Evolutionary conservation across 2,888 invertebrate genomes (phyloP), one percentile per base, ranked within the genome.

Genomic region (Pollenia amentaria): DNA sequence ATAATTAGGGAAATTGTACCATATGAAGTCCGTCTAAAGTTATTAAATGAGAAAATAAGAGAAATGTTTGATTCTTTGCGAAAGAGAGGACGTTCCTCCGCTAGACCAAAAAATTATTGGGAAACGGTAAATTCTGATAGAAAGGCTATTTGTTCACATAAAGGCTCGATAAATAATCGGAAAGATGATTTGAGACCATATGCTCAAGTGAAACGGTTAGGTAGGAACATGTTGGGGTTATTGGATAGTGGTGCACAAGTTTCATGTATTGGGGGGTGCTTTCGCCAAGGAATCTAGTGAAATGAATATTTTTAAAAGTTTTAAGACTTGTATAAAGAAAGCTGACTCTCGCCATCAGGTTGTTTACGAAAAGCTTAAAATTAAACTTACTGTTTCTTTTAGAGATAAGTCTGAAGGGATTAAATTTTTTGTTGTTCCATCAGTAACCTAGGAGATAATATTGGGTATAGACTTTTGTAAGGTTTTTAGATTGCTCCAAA

Each of bases 221-320:
- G 4, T 65, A 65, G 8, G 12, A 44, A 16, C 11, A 7, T 46
- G 18, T 46, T 46, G 10, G 65, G 44, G 1, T 21, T 65, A 7
- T 46, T 65, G 46, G 65, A 65, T 14, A 65, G 65, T 65, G 62
- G 62, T 12, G 65, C 65, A 3, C 65, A 65, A 44, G 46, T 65
- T 16, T 46, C 65, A 12, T 65, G 65, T 14, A 65, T 46, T 12
- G 67, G 67, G 1, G 67, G 67, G 29, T 46, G 0, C 11, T 3
- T 14, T 69, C 14, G 51, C 69, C 10, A 69, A 53, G 18, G 53
- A 40, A 38, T 3, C 16, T n/a, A 40, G 29, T 69, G 12, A 53
- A 16, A 16, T n/a, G 8, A 7, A 16, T 3, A 11, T 14, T 16
- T 48, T 51, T 38, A 53, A 40, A 16, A 18, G 42, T 11, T 7